These are phyloP conservation scores for Copsychus sechellarum DNA, from an alignment of 2,113 vertebrate species.

Conservation along the genomic window DNA sequence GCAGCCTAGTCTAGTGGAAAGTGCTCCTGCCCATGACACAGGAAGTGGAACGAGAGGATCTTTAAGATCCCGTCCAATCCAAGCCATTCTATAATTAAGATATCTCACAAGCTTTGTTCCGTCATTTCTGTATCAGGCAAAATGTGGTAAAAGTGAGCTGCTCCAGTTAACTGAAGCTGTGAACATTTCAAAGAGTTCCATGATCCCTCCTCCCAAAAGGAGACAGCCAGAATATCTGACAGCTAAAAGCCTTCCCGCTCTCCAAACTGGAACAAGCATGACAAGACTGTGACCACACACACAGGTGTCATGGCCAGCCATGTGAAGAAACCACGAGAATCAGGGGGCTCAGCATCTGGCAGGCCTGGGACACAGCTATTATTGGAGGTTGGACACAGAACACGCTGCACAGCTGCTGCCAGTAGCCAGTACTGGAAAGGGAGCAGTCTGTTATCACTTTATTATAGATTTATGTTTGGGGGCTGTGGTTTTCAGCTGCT, in stretches of 20 bases:
- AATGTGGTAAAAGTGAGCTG: neutral
- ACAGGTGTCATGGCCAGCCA: neutral
- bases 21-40: rapidly evolving
- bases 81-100: neutral
- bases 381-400: neutral
- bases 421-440: neutral
- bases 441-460: neutral
- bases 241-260: neutral
- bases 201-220: neutral
- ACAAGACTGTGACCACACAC: neutral
- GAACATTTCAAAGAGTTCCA: neutral
- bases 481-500: no score
- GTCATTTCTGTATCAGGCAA: neutral
- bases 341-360: neutral
- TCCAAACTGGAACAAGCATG: neutral
- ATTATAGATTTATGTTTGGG: neutral
- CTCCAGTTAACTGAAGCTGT: neutral
- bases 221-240: neutral
- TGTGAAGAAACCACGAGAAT: rapidly evolving
- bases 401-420: neutral
- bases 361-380: neutral
- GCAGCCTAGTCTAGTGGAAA: neutral
- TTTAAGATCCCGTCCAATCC: neutral
- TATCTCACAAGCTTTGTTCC: neutral
- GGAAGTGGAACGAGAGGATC: neutral